A percentile compares a stretch with the other conserved stretches of the same genome.
phyloP scores from a whole-genome alignment of 2,797 vertebrate genomes.

The Toxotes lorentzi region DNA sequence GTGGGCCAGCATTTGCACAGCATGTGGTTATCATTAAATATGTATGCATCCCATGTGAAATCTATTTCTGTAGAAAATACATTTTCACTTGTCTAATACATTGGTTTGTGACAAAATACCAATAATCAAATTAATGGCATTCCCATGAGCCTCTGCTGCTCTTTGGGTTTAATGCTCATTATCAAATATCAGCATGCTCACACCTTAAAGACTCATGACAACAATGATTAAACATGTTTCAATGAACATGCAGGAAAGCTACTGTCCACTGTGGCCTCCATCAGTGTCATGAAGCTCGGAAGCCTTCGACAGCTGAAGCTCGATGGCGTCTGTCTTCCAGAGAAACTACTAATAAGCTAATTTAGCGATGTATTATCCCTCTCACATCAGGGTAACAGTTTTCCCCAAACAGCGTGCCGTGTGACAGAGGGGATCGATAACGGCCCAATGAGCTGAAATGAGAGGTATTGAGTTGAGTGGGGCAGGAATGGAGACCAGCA shows the following conservation, averaged over 20 bases:
- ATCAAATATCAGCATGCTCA: background rate
- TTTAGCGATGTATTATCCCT: background rate
- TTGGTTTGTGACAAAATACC: too few relatives aligned
- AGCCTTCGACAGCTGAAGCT: background rate
- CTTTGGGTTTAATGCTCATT: background rate
- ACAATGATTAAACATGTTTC: background rate
- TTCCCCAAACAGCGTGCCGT: background rate
- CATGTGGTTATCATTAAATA: too few relatives aligned
- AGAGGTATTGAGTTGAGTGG: conserved; percentile 28
- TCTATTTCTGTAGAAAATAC: too few relatives aligned
- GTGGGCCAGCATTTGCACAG: too few relatives aligned
- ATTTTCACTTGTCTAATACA: background rate
- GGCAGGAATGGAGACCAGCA: background rate
- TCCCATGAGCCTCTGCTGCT: too few relatives aligned
- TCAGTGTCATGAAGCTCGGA: background rate
- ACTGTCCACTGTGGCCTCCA: too few relatives aligned
- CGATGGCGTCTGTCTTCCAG: background rate
- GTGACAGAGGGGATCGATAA: conserved; percentile 23
- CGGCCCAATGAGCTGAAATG: conserved; percentile 15
- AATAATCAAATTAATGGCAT: too few relatives aligned
- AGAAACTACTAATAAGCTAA: background rate
- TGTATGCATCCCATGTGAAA: background rate
- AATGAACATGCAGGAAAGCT: background rate
- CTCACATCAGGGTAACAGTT: background rate
- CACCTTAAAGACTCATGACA: background rate